phyloP scores from a whole-genome alignment of 2,797 vertebrate genomes.

The Lacerta agilis region DNA sequence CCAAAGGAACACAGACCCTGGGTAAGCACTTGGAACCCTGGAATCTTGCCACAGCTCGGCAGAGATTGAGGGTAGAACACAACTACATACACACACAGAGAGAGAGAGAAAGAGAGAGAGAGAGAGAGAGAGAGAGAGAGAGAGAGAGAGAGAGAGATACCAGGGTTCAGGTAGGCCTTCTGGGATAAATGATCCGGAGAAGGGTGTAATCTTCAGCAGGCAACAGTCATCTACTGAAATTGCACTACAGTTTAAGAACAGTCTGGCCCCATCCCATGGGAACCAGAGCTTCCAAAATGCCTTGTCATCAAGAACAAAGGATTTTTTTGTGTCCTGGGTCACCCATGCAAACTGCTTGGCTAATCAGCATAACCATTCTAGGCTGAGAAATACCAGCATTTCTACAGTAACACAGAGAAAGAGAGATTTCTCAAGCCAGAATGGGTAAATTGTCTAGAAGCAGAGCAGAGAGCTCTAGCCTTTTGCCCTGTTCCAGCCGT shows the following conservation, averaged over 20 bases:
- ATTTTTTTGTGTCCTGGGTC: conserved; percentile 33
- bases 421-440: conserved; percentile 53
- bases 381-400: conserved; percentile 43
- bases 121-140: background rate
- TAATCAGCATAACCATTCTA: conserved; percentile 31
- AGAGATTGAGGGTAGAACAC: too few relatives aligned
- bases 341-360: conserved; percentile 36
- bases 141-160: too few relatives aligned
- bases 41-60: too few relatives aligned
- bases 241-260: background rate
- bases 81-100: background rate
- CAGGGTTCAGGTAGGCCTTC: background rate
- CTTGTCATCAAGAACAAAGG: conserved; percentile 58
- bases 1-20: too few relatives aligned
- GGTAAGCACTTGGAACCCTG: too few relatives aligned
- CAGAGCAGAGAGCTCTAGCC: conserved; percentile 24
- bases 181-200: background rate
- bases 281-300: conserved; percentile 37
- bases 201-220: background rate
- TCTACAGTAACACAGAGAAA: conserved; percentile 45
- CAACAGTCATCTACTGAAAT: accelerated
- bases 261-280: conserved; percentile 23
- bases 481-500: conserved; percentile 44
- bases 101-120: background rate
- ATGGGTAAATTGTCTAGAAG: conserved; percentile 61